Evolutionary conservation across 2,797 vertebrate genomes (phyloP).

Genomic region (Catharus ustulatus): DNA sequence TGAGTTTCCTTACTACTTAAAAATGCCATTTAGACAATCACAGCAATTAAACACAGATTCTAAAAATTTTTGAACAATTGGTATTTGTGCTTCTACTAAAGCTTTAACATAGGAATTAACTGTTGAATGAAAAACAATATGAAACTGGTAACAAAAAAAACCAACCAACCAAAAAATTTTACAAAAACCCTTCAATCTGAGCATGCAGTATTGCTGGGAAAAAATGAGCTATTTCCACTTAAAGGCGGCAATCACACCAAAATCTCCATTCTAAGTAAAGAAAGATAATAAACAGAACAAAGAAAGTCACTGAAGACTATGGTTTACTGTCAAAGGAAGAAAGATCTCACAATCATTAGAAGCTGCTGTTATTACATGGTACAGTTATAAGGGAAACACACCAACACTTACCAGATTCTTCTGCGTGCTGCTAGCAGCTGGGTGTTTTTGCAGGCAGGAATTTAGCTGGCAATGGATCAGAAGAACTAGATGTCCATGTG

Average conservation of each 20-base stretch:
- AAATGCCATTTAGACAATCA: not conserved
- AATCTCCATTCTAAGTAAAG: not conserved
- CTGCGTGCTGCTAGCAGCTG: not conserved
- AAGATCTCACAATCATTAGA: not conserved
- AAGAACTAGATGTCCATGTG: not conserved
- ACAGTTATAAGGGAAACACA: not conserved
- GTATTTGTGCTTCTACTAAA: not conserved
- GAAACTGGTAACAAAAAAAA: not conserved
- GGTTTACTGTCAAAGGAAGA: not conserved
- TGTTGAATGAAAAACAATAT: not conserved
- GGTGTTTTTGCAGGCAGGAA: not conserved
- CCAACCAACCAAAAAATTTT: not conserved
- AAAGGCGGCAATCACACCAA: not conserved
- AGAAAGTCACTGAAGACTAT: not conserved
- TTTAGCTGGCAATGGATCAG: not conserved
- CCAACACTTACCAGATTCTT: slow-evolving; percentile 31
- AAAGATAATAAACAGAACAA: not conserved
- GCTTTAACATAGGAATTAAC: not conserved
- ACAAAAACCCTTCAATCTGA: not conserved
- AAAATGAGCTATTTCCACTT: not conserved
- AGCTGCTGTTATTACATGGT: not conserved
- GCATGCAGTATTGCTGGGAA: not conserved
- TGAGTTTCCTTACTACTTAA: not conserved
- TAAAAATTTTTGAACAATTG: not conserved
- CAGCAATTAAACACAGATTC: not conserved